Conservation (phyloP, 2,113 vertebrate species). For the Ciconia maguari region DNA sequence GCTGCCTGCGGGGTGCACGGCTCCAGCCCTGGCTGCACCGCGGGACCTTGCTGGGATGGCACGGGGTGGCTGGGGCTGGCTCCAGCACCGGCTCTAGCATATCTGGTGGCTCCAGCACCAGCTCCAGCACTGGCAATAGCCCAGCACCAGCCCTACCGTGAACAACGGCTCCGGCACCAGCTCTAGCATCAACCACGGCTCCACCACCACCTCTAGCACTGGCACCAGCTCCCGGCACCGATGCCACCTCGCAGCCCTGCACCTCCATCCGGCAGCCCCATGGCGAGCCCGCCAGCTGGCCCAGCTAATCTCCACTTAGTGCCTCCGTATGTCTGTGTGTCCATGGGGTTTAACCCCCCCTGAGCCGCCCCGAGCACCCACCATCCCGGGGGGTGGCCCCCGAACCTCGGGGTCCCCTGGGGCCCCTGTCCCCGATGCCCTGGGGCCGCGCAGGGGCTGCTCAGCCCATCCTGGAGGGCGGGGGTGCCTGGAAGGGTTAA, state of each 20-base stretch:
- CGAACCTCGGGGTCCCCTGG: not conserved
- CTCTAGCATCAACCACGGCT: not conserved
- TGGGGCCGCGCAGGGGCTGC: accelerated
- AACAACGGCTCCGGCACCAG: not conserved
- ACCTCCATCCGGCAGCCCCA: not conserved
- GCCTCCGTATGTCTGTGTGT: not conserved
- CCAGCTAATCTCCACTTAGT: conserved; percentile 2
- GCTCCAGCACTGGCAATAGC: no score
- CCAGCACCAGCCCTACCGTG: not conserved
- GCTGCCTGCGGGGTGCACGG: not conserved
- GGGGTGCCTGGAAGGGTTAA: not conserved
- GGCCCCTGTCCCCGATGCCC: accelerated
- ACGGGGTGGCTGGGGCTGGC: accelerated
- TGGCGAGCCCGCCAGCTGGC: not conserved
- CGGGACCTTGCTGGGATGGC: accelerated
- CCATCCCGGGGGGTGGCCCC: not conserved
- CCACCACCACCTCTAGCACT: not conserved
- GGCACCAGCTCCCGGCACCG: not conserved
- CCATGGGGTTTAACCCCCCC: not conserved
- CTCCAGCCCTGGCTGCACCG: not conserved
- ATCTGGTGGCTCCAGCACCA: not conserved
- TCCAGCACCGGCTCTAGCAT: not conserved
- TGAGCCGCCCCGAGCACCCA: not conserved
- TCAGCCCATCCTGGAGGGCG: not conserved
- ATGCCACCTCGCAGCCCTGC: not conserved